Evolutionary conservation across 2,888 invertebrate genomes (phyloP).

Genomic region (Microchrysa polita): DNA sequence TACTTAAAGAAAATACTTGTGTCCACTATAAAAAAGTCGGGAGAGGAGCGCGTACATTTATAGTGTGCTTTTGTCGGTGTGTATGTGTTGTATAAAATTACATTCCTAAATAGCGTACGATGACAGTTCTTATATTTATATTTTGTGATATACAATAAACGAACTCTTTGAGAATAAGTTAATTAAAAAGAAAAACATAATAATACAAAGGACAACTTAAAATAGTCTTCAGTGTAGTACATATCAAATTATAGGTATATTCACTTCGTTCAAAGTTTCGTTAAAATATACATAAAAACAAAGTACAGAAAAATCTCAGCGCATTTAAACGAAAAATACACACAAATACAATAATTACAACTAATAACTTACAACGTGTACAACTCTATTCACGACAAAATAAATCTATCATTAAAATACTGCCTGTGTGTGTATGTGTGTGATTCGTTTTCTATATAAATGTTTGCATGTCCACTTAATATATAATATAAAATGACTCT

Average conservation of each 20-base stretch:
- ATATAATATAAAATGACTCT: too few relatives aligned
- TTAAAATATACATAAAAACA: neutral
- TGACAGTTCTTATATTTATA: neutral
- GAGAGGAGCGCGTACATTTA: neutral
- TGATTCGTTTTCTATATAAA: conserved; percentile 9
- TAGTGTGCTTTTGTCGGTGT: too few relatives aligned
- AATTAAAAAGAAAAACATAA: neutral
- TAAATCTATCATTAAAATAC: conserved; percentile 36
- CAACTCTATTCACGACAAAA: neutral
- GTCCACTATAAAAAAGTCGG: conserved; percentile 20
- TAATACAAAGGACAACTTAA: conserved; percentile 38
- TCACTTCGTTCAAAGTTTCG: neutral
- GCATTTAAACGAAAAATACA: conserved; percentile 18
- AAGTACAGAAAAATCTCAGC: conserved; percentile 29
- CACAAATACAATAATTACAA: conserved; percentile 16
- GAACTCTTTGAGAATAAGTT: conserved; percentile 39
- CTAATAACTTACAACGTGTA: conserved; percentile 16
- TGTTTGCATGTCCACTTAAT: too few relatives aligned
- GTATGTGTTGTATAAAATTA: conserved; percentile 19
- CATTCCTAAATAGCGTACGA: conserved; percentile 30
- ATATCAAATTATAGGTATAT: neutral
- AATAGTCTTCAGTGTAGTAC: conserved; percentile 7
- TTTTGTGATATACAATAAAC: conserved; percentile 41
- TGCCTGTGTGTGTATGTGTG: conserved; percentile 29
- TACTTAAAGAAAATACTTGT: conserved; percentile 32